Percentiles rank a stretch among this genome's conserved stretches.
Conservation (phyloP, 2,797 vertebrate species). For the Avahi laniger region DNA sequence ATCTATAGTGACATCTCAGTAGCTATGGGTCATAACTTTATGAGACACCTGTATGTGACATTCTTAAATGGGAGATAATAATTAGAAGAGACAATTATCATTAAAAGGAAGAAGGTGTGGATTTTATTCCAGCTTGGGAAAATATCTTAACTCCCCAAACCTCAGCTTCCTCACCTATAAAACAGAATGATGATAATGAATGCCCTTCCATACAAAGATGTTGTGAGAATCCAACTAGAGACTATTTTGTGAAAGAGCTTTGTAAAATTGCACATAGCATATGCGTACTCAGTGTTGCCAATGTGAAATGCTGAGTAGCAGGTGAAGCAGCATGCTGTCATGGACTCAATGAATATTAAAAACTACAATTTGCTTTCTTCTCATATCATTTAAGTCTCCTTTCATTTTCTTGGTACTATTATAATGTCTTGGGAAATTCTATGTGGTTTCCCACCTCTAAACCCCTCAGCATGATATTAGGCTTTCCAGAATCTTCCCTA, state of each 20-base stretch:
- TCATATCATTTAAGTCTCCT: constrained; percentile 23
- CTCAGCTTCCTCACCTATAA: constrained; percentile 54
- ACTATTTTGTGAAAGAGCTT: constrained; percentile 29
- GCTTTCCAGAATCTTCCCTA: constrained; percentile 29
- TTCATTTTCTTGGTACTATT: constrained; percentile 47
- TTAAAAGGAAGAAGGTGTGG: constrained; percentile 2
- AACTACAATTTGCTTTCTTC: constrained; percentile 14
- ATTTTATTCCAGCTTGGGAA: constrained; percentile 8
- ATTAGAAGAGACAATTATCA: constrained; percentile 12
- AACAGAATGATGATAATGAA: constrained; percentile 16
- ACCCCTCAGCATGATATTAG: background rate
- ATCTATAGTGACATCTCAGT: background rate
- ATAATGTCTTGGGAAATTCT: background rate
- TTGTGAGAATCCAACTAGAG: background rate
- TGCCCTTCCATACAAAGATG: background rate
- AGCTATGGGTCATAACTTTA: background rate
- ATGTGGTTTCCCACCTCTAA: background rate
- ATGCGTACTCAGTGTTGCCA: constrained; percentile 20
- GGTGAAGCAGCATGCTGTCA: constrained; percentile 40
- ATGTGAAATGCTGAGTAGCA: constrained; percentile 38
- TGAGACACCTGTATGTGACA: background rate
- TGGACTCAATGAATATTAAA: constrained; percentile 44
- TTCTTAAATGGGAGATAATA: constrained; percentile 29
- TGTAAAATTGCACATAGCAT: background rate
- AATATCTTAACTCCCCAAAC: background rate